phyloP scores from a whole-genome alignment of 2,113 vertebrate genomes.

The Crotalus viridis region DNA sequence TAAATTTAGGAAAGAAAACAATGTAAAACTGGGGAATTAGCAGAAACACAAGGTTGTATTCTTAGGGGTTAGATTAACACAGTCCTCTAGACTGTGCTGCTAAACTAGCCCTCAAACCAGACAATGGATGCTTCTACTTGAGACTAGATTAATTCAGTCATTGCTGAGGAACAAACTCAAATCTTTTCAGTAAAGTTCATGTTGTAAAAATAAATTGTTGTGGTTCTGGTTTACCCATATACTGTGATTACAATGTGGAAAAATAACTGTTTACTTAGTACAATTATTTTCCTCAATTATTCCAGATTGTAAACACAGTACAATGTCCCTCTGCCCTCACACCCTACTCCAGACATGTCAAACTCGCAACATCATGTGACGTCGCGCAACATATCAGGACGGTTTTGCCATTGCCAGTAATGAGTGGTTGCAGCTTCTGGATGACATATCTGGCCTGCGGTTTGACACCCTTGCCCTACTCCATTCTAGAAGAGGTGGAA shows the following conservation, averaged over 20 bases:
- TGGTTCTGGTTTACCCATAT: neutral
- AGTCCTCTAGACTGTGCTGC: neutral
- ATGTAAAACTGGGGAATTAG: rapidly evolving
- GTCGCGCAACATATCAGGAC: too few species aligned
- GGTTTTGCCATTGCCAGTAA: too few species aligned
- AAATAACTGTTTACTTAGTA: neutral
- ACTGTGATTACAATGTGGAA: neutral
- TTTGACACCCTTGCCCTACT: too few species aligned
- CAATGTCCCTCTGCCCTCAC: neutral
- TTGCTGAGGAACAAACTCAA: neutral
- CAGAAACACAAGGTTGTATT: neutral
- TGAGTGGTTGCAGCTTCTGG: too few species aligned
- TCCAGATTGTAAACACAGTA: too few species aligned
- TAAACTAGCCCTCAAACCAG: neutral
- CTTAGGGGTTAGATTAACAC: neutral
- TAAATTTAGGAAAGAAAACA: rapidly evolving
- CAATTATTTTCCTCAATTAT: neutral
- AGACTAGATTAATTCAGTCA: neutral
- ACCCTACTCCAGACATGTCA: neutral
- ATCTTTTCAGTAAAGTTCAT: neutral
- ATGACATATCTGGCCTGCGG: too few species aligned
- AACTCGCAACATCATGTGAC: too few species aligned
- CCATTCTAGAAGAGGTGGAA: neutral
- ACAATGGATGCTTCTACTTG: neutral
- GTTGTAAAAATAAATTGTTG: neutral